These are phyloP conservation scores for Phalacrocorax aristotelis DNA, from an alignment of 2,113 vertebrate genomes.

Conservation along the genomic window DNA sequence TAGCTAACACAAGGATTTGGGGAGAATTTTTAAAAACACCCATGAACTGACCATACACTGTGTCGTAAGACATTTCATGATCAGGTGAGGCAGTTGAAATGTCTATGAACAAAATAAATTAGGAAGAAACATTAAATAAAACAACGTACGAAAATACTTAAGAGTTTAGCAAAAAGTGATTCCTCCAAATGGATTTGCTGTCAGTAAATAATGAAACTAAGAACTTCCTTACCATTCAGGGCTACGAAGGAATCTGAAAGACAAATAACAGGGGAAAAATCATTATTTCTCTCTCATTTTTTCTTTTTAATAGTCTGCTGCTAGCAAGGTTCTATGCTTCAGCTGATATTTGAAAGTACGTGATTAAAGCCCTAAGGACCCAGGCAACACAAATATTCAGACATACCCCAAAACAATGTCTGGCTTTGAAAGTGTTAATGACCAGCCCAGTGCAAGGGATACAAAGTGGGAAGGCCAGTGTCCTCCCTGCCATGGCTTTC, in stretches of 20 bases:
- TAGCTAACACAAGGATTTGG: constrained; percentile 48
- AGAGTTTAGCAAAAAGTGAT: constrained; percentile 47
- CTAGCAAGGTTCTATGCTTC: neutral
- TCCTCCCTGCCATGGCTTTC: neutral
- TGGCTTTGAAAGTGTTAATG: neutral
- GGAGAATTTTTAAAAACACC: constrained; percentile 52
- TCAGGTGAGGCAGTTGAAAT: constrained; percentile 86
- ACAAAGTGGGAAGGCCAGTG: neutral
- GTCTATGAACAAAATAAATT: constrained; percentile 86
- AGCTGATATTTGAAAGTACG: neutral
- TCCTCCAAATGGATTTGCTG: constrained; percentile 51
- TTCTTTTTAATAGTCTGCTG: neutral
- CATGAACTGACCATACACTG: constrained; percentile 81
- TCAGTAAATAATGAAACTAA: constrained; percentile 62
- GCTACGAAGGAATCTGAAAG: constrained; percentile 96
- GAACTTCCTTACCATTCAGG: constrained; percentile 90
- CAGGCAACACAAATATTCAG: neutral
- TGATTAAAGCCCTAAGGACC: neutral
- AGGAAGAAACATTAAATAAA: constrained; percentile 68
- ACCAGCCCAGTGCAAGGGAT: neutral
- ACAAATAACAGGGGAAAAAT: constrained; percentile 68
- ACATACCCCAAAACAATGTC: neutral
- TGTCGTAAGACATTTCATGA: constrained; percentile 86
- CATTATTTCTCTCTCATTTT: constrained; percentile 59
- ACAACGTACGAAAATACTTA: constrained; percentile 50